Base-by-base conservation (phyloP, 2,113 vertebrate species). In the Ptilorrhoa leucosticta region DNA sequence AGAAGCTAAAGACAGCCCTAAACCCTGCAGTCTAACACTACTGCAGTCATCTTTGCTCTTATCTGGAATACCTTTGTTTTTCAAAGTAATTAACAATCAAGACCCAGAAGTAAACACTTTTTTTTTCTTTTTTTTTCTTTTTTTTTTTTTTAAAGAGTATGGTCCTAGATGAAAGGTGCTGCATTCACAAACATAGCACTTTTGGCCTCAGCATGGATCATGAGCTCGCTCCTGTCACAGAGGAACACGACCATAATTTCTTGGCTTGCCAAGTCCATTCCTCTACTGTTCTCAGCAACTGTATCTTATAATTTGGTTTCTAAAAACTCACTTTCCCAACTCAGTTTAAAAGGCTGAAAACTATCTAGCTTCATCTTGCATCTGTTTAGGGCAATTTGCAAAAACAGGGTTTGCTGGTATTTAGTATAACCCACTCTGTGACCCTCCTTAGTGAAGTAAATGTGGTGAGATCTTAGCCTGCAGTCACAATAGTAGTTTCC, bases 401-500 rank as follows among this genome's bases (percentile, higher is more conserved):
- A 87, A 96, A 63, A 3, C 45, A 50, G 35, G 50, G 56, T 82
- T 83, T 83, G 40, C 54, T 83, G 44, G 45, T 90, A 40, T 70
- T 77, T 64, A 63, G 22, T 73, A 15, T 78, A 88, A 94, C 56
- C 68, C 50, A 31, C 37, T 86, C 87, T 64, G 60, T 96, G 88
- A 86, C 85, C 60, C 76, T 68, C 23, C 85, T 86, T 71, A 81
- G 72, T 0, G 0, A 78, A 51, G 56, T 31, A 92, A 83, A 78
- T 83, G 76, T 92, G 83, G 35, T 80, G 64, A 88, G 78, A 90
- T 88, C 58, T 90, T 93, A 68, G 71, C 94, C 94, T 94, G 68
- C 57, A 93, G 92, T 94, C 79, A 81, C 27, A 95, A 73, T 39
- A 94, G 56, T 53, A 83, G 75, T 89, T 96, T 89, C 92, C 69